These are phyloP conservation scores for Syritta pipiens DNA, from an alignment of 2,888 invertebrate genomes.

Conservation along the genomic window DNA sequence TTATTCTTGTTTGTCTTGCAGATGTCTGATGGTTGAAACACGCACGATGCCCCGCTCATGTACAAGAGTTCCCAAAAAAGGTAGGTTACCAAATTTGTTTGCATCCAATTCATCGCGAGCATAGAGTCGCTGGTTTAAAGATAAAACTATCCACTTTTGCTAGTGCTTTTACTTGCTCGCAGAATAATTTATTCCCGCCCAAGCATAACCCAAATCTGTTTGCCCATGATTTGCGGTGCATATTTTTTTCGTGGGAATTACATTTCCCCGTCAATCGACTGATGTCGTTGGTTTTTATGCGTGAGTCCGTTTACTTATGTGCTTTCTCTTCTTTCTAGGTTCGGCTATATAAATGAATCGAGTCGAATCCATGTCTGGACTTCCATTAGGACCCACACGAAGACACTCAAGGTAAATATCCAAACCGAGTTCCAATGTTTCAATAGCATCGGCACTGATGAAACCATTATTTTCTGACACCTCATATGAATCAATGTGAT, in stretches of 20 bases:
- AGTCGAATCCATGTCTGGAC: too few species aligned
- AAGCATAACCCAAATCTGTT: slow-evolving; percentile 77
- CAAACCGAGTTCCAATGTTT: neutral
- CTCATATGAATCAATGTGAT: slow-evolving; percentile 78
- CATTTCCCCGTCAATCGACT: slow-evolving; percentile 17
- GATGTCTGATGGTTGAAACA: too few species aligned
- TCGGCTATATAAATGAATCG: too few species aligned
- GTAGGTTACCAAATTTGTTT: too few species aligned
- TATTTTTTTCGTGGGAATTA: slow-evolving; percentile 73
- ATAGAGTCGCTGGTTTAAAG: slow-evolving; percentile 77
- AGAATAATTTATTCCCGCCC: slow-evolving; percentile 74
- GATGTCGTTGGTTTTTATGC: too few species aligned
- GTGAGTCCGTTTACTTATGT: too few species aligned
- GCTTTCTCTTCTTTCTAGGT: slow-evolving; percentile 5
- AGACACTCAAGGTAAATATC: slow-evolving; percentile 24
- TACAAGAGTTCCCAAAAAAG: too few species aligned
- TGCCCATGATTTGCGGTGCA: slow-evolving; percentile 76
- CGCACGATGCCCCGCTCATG: too few species aligned
- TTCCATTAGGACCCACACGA: too few species aligned
- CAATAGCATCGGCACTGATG: slow-evolving; percentile 71
- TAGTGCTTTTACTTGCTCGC: slow-evolving; percentile 77
- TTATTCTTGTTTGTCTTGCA: neutral
- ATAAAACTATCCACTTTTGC: slow-evolving; percentile 72
- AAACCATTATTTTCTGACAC: slow-evolving; percentile 76
- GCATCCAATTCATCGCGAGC: slow-evolving; percentile 69